These are phyloP conservation scores for Myrmophylax atrothorax DNA, from an alignment of 2,113 vertebrate species.

Conservation along the genomic window DNA sequence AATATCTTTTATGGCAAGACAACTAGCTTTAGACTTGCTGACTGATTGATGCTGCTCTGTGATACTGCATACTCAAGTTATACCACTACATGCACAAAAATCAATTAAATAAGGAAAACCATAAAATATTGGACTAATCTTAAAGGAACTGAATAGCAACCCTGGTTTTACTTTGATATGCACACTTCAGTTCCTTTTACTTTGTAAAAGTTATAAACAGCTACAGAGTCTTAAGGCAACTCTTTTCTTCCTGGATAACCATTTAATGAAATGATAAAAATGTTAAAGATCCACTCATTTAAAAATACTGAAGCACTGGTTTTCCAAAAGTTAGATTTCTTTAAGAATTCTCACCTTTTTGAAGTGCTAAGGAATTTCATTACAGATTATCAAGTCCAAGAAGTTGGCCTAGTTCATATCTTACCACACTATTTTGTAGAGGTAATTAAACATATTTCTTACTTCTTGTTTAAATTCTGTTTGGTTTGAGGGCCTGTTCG, in stretches of 20 bases:
- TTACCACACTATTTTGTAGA: not conserved
- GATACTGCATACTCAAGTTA: not conserved
- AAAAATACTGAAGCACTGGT: not conserved
- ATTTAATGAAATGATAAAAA: not conserved
- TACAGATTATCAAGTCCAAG: not conserved
- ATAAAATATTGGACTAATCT: not conserved
- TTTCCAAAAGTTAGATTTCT: not conserved
- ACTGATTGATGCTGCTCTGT: not conserved
- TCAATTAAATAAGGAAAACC: not conserved
- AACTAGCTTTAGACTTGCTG: not conserved
- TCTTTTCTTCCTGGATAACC: not conserved
- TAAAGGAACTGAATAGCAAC: not conserved
- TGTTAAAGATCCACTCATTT: not conserved
- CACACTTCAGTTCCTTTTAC: not conserved
- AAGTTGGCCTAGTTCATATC: accelerated
- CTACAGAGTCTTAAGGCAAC: not conserved
- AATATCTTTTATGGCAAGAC: not conserved
- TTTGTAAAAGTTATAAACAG: not conserved
- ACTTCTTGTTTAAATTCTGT: not conserved
- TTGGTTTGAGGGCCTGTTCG: not conserved
- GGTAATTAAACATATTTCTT: not conserved
- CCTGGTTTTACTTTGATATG: not conserved
- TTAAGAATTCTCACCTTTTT: not conserved
- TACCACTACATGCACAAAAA: not conserved
- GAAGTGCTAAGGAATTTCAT: not conserved